Conservation (phyloP, 1,140 invertebrate species). For the Drosophila yakuba region DNA sequence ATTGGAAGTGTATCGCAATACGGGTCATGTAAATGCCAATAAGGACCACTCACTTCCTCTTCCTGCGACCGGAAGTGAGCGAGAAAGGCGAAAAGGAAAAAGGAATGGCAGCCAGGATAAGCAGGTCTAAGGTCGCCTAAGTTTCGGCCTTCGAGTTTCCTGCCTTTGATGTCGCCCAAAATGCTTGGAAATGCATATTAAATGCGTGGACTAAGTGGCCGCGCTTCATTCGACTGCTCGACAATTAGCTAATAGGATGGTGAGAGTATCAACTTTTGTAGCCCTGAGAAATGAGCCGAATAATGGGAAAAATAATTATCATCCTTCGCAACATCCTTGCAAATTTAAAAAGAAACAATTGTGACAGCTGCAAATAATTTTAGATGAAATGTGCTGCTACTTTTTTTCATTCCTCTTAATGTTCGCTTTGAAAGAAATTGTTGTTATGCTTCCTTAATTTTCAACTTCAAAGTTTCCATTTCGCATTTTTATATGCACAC, state of each 20-base stretch:
- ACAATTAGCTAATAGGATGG: conserved; percentile 31
- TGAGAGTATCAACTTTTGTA: neutral
- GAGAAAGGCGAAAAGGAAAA: neutral
- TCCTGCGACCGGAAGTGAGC: conserved; percentile 14
- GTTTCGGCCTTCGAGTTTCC: neutral
- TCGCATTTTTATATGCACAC: conserved; percentile 28
- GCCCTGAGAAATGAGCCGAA: neutral
- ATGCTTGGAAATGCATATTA: conserved; percentile 33
- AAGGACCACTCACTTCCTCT: conserved; percentile 7
- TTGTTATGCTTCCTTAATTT: conserved; percentile 37
- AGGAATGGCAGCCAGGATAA: conserved; percentile 13
- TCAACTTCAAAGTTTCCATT: conserved; percentile 37
- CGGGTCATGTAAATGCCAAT: conserved; percentile 1
- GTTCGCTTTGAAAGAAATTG: conserved; percentile 19
- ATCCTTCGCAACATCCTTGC: neutral
- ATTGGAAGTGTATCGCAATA: conserved; percentile 4
- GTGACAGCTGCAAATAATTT: conserved; percentile 24
- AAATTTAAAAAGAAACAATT: neutral
- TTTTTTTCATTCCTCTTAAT: neutral
- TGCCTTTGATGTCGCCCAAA: conserved; percentile 26
- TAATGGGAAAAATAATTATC: neutral
- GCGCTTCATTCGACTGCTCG: neutral
- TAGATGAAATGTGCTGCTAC: neutral
- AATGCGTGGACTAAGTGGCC: conserved; percentile 26
- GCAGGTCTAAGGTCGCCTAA: conserved; percentile 1